phyloP scores from a whole-genome alignment of 2,797 vertebrate species.

The Balearica regulorum region DNA sequence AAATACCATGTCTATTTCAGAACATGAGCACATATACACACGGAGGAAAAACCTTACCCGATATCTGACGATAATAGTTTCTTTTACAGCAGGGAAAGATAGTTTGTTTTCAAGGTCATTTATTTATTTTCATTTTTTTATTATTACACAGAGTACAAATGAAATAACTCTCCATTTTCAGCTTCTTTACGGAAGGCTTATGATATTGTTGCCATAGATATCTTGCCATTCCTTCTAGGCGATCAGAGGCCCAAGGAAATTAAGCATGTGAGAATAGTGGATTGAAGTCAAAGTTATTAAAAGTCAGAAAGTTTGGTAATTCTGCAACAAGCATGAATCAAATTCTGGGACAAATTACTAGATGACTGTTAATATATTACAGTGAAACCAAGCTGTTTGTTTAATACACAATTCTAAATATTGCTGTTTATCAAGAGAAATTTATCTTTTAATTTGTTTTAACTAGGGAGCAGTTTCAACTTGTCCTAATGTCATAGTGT shows the following conservation, averaged over 20 bases:
- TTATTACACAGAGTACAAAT: not conserved
- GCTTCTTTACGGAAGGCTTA: not conserved
- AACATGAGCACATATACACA: not conserved
- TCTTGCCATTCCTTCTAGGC: slow-evolving; percentile 27
- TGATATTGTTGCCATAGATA: not conserved
- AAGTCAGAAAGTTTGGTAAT: slow-evolving; percentile 75
- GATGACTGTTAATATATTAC: not conserved
- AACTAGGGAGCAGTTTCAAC: not conserved
- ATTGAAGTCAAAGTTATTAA: slow-evolving; percentile 72
- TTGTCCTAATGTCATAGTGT: not conserved
- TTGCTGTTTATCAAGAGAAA: not conserved
- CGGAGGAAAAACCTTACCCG: not conserved
- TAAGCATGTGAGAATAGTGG: slow-evolving; percentile 45
- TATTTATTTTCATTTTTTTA: slow-evolving; percentile 45
- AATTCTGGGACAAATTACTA: not conserved
- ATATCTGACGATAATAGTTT: not conserved
- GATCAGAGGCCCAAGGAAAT: slow-evolving; percentile 51
- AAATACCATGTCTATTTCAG: not conserved
- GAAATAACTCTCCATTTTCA: slow-evolving; percentile 10
- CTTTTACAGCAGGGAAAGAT: slow-evolving; percentile 22
- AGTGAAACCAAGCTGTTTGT: not conserved
- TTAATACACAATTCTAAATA: not conserved
- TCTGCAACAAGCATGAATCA: slow-evolving; percentile 11
- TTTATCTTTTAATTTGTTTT: not conserved
- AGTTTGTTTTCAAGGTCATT: slow-evolving; percentile 73